Evolutionary conservation across 2,113 vertebrate species (phyloP), one percentile per base, ranked within the genome.

Genomic region (Malurus alboscapulatus): DNA sequence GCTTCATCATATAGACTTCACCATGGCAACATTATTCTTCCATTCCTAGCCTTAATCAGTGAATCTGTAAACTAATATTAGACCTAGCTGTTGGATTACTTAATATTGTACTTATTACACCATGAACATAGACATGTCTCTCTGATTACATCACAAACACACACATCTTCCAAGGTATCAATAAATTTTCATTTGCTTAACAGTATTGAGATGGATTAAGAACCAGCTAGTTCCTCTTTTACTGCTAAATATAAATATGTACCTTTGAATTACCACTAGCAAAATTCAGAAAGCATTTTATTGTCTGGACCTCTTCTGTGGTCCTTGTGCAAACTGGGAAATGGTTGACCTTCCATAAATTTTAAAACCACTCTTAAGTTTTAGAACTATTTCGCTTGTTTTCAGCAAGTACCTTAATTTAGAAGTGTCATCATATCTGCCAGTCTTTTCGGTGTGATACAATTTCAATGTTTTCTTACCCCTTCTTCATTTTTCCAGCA

Each of bases 11-110:
- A 96, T 78, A 93, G 89, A 87, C 72, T 72, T 96, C 95, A 94
- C 95, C 94, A 97, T 96, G 94, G 96, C 83, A 97, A 97, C 96
- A 59, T 66, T 30, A 44, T 81, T 94, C 79, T 95, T 92, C 36
- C 77, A 40, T 91, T 93, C 72, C 58, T 54, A 69, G 84, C 42
- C 65, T 87, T 92, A 90, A 96, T 84, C 92, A 87, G 88, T 87
- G 85, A 94, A 94, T 90, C 87, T 93, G 85, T 61, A 95, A 92
- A 94, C 30, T 75, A 93, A n/a, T 85, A 89, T 92, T 87, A 94
- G 68, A 88, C 69, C 51, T 82, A 92, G 63, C 61, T 75, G 68
- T 48, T 89, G 74, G 22, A 91, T 90, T 87, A 89, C 68, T 90
- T 89, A 78, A 63, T 88, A 85, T 65, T 80, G 40, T 87, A 63